phyloP scores from a whole-genome alignment of 2,113 vertebrate species.

The Neogobius melanostomus region DNA sequence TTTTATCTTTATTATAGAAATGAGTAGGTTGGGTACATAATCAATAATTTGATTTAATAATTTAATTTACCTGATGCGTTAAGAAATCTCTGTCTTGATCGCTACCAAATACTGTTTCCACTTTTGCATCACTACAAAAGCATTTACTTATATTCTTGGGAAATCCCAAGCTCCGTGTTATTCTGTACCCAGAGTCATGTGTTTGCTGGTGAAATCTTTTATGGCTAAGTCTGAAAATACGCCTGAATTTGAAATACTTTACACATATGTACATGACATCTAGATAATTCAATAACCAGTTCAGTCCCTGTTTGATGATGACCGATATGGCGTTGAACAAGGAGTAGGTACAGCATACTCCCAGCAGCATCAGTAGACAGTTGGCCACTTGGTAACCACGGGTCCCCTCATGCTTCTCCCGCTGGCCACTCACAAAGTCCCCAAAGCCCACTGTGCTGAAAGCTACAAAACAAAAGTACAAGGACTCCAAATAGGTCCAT shows the following conservation, averaged over 20 bases:
- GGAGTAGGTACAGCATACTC: slow-evolving; percentile 69
- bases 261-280: slow-evolving; percentile 13
- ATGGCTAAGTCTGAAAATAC: slow-evolving; percentile 16
- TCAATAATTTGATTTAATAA: no score
- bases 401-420: slow-evolving; percentile 39
- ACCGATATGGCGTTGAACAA: slow-evolving; percentile 65
- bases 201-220: slow-evolving; percentile 8
- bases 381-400: slow-evolving; percentile 60
- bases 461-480: slow-evolving; percentile 74
- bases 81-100: neutral
- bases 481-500: slow-evolving; percentile 65
- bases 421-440: slow-evolving; percentile 71
- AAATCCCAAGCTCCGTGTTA: slow-evolving; percentile 18
- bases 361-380: slow-evolving; percentile 65
- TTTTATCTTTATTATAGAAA: no score
- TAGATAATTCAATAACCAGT: slow-evolving; percentile 55
- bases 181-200: slow-evolving; percentile 1
- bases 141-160: slow-evolving; percentile 13
- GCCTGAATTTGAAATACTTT: neutral
- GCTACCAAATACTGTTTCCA: slow-evolving; percentile 45
- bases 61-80: neutral
- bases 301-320: slow-evolving; percentile 66
- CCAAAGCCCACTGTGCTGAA: slow-evolving; percentile 74
- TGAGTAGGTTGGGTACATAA: no score
- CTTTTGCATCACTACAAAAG: slow-evolving; percentile 33